Evolutionary conservation across 2,113 vertebrate species (phyloP), one percentile per base, ranked within the genome.

Genomic region (Xenus cinereus): DNA sequence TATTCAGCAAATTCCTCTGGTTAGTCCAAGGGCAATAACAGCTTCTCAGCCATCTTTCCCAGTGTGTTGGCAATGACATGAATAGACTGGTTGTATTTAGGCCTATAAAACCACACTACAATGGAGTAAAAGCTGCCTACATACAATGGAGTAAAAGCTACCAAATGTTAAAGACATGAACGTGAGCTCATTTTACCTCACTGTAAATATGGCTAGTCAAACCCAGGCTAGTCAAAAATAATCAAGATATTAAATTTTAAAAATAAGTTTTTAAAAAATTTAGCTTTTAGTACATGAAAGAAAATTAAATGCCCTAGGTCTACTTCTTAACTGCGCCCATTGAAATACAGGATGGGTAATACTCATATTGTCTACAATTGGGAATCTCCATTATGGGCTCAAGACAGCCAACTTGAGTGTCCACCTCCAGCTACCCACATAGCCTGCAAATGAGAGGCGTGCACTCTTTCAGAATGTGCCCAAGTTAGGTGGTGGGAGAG

Each of bases 401-500:
- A 35, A 39, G 51, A 35, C 22, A 91, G 33, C 10, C 51, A 13
- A 6, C 28, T 56, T 50, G 28, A 69, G 37, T 9, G 26, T 41
- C 32, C 64, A 50, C 37, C 10, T 4, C 32, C 35, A 92, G 64
- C 50, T 71, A 10, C 63, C 20, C n/a, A 43, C 41, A 9, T 10
- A 53, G 28, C 9, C 41, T 22, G 13, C 41, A 23, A 39, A 26
- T 12, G 66, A 54, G 51, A 62, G 46, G 14, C 64, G 4, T 9
- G 24, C 0, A 0, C 24, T 89, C 12, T 54, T 32, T 45, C 26
- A 28, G 24, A 35, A 59, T 4, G 0, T 71, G 37, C 32, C 22
- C 43, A 23, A 4, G 15, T 16, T 14, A 19, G 7, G 20, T 26
- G 22, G 28, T 51, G 23, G 48, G 53, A 82, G 18, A 43, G 10